Evolutionary conservation across 2,888 invertebrate genomes (phyloP).

Genomic region (Tipula vernalis): DNA sequence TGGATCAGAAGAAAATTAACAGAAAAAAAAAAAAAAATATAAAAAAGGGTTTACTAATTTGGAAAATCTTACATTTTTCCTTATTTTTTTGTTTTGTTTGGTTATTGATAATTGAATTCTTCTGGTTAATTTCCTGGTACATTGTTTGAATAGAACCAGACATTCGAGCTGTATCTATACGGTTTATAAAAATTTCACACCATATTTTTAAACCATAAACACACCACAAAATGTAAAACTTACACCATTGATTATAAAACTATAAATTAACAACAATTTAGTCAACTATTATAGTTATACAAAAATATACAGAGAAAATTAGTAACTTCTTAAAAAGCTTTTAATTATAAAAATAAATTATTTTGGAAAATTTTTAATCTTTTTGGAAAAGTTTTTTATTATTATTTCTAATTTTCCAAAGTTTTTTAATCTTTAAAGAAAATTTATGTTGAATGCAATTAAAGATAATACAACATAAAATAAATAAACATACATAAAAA

Average conservation of each 20-base stretch:
- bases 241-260: not conserved
- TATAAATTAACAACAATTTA: not conserved
- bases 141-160: not conserved
- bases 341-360: constrained; percentile 4
- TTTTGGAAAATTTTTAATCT: not conserved
- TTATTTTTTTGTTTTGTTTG: not conserved
- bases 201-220: not conserved
- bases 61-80: not conserved
- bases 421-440: not conserved
- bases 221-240: not conserved
- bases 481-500: too few relatives aligned
- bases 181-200: not conserved
- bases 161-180: not conserved
- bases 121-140: not conserved
- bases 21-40: not conserved
- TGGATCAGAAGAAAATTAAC: constrained; percentile 4
- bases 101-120: not conserved
- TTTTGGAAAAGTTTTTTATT: not conserved
- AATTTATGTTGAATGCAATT: not conserved
- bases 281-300: not conserved
- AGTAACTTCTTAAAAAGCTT: not conserved
- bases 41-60: not conserved
- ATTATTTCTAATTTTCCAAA: not conserved
- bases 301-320: not conserved
- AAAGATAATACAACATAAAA: not conserved